Percentiles rank a stretch among this genome's conserved stretches.
Evolutionary conservation across 1,140 invertebrate species (phyloP).

Genomic region (Pomacea maculata): DNA sequence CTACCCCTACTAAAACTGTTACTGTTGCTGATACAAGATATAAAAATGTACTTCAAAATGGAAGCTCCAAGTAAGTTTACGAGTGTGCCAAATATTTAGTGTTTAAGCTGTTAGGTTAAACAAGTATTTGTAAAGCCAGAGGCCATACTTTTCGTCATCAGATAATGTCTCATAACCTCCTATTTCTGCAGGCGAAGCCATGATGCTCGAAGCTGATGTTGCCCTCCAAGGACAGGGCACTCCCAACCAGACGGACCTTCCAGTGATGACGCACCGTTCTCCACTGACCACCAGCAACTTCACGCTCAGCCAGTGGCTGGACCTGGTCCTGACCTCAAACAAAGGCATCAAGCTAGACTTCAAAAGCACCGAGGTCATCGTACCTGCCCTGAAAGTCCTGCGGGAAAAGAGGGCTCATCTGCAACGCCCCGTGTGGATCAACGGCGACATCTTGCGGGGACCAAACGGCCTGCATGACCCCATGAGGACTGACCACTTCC

Average conservation of each 20-base stretch:
- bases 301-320: slow-evolving; percentile 77
- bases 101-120: background rate
- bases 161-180: background rate
- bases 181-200: slow-evolving; percentile 21
- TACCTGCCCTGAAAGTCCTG: slow-evolving; percentile 71
- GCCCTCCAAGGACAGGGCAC: slow-evolving; percentile 71
- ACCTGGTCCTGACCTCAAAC: slow-evolving; percentile 68
- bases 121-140: too few relatives aligned
- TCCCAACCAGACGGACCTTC: slow-evolving; percentile 67
- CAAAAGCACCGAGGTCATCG: slow-evolving; percentile 80
- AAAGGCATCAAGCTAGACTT: slow-evolving; percentile 89
- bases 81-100: background rate
- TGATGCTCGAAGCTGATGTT: slow-evolving; percentile 88
- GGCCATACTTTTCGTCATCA: too few relatives aligned
- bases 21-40: too few relatives aligned
- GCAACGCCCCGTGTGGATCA: slow-evolving; percentile 81
- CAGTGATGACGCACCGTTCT: slow-evolving; percentile 81
- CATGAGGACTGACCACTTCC: slow-evolving; percentile 76
- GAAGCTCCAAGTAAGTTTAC: too few relatives aligned
- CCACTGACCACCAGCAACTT: slow-evolving; percentile 58
- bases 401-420: slow-evolving; percentile 66
- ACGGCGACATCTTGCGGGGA: slow-evolving; percentile 85
- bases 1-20: too few relatives aligned
- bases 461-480: slow-evolving; percentile 74
- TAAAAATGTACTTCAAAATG: too few relatives aligned